Base-by-base conservation (phyloP, 2,888 invertebrate genomes). In the Erebia aethiops region DNA sequence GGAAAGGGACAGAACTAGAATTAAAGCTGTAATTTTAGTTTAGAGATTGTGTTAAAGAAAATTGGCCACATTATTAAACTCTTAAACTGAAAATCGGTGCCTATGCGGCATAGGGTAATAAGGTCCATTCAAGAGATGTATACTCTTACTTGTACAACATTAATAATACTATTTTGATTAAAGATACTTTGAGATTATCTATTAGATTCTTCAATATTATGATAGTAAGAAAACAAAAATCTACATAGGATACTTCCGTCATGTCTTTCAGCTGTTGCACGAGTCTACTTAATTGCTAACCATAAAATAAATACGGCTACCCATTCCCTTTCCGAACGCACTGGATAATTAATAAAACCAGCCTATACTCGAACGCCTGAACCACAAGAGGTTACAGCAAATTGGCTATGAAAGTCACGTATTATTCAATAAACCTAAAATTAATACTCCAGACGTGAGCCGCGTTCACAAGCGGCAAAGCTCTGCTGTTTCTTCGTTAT, bases 401-500 rank as follows among this genome's bases (percentile, higher is more conserved):
- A 87, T 89, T 84, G 82, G 77, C 77, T 82, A 88, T 88, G 87
- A 84, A 76, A 84, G 84, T 88, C 91, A 90, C 90, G 90, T 90
- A 87, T 87, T 87, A 90, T 90, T 91, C 89, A 90, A 91, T 91
- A 90, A 89, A 88, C 90, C 87, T 88, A 87, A 89, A 90, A 90
- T 90, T 90, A 90, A 90, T 91, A 90, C 85, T 81, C 81, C 70
- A 81, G 73, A 90, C 91, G 90, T 90, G 91, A 84, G 82, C 70
- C 73, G 88, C 80, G 75, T 87, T 77, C 75, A 76, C 71, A 76
- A 87, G 83, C 80, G 81, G 78, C 79, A 84, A 35, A n/a, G n/a
- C 81, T 86, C 79, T 79, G 81, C 83, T 84, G 85, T 84, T 84
- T 84, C 81, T 75, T 77, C 82, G 80, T 84, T 85, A 87, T 88